Evolutionary conservation across 2,797 vertebrate genomes (phyloP), one percentile per base, ranked within the genome.

Genomic region (Simalia tracyae): DNA sequence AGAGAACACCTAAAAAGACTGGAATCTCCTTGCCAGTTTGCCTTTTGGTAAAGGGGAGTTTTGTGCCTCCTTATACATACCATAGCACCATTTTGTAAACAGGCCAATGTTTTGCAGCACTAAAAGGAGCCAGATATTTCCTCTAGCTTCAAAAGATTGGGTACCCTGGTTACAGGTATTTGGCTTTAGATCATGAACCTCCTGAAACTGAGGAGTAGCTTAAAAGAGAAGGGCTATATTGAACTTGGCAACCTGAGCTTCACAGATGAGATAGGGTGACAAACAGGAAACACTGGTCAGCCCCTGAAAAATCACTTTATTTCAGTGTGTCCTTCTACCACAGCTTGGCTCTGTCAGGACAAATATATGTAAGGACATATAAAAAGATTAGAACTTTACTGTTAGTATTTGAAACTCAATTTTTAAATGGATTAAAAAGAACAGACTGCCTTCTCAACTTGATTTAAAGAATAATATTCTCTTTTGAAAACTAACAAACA

Each of bases 401-500:
- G 28, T 3, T 50, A 61, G 36, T 90, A 59, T 56, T 60, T 8
- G 12, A 28, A 46, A 81, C 19, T 5, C 72, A 61, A 54, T 3
- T 54, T 88, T 88, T 64, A 88, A 66, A 66, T 22, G 26, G 24
- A 14, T 17, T 50, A 61, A 63, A 87, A 86, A 17, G 26, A 59
- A 56, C n/a, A 86, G 56, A 5, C n/a, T 86, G 85, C 85, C 59
- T 68, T 12, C 31, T 60, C 24, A 46, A 14, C 59, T 88, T 63
- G 36, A 17, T 46, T 66, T 66, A 86, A 86, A 60, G 24, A 66
- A 66, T 24, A 28, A 12, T 14, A 17, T 59, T 81, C 56, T 89
- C 19, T 72, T 88, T 68, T 50, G 26, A 54, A 95, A 94, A 94
- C 0, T n/a, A 92, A 94, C 85, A 93, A 7, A 24, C 17, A 59